A percentile compares a stretch with the other conserved stretches of the same genome.
Evolutionary conservation across 2,113 vertebrate species (phyloP).

Genomic region (Labrus mixtus): DNA sequence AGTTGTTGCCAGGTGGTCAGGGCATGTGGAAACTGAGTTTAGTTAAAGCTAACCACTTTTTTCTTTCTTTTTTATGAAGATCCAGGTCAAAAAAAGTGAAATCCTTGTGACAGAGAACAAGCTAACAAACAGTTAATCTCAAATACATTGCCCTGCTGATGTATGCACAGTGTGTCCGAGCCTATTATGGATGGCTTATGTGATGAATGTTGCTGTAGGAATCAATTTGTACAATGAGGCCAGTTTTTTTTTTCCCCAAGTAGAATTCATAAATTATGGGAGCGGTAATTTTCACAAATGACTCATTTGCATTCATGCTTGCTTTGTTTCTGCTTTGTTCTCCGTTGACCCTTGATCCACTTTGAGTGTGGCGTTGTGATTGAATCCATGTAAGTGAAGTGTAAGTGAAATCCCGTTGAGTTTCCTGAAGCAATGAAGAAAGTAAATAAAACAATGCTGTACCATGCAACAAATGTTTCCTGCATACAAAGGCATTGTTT

Average conservation of each 20-base stretch:
- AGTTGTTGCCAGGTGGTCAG: conserved; percentile 46
- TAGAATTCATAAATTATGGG: conserved; percentile 60
- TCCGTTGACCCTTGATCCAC: conserved; percentile 51
- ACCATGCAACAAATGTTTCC: conserved; percentile 23
- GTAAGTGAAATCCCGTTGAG: conserved; percentile 40
- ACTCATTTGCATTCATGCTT: conserved; percentile 68
- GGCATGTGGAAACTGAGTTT: conserved; percentile 38
- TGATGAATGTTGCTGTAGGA: conserved; percentile 45
- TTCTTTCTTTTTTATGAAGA: neutral
- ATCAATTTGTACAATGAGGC: conserved; percentile 55
- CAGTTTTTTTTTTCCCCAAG: conserved; percentile 24
- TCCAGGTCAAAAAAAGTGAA: conserved; percentile 21
- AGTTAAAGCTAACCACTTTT: neutral
- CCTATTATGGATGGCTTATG: conserved; percentile 42
- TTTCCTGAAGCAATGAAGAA: conserved; percentile 42
- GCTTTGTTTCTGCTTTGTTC: conserved; percentile 64
- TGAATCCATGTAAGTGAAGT: conserved; percentile 27
- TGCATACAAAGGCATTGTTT: neutral
- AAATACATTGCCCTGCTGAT: conserved; percentile 37
- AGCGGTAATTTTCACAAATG: conserved; percentile 55
- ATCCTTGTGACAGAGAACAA: conserved; percentile 8
- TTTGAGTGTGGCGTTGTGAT: conserved; percentile 38
- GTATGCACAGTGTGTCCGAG: conserved; percentile 49
- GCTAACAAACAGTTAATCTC: conserved; percentile 30
- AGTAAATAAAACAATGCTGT: conserved; percentile 45